Percentiles rank a stretch among this genome's conserved stretches.
Evolutionary conservation across 2,113 vertebrate species (phyloP).

Genomic region (Galbula dea): DNA sequence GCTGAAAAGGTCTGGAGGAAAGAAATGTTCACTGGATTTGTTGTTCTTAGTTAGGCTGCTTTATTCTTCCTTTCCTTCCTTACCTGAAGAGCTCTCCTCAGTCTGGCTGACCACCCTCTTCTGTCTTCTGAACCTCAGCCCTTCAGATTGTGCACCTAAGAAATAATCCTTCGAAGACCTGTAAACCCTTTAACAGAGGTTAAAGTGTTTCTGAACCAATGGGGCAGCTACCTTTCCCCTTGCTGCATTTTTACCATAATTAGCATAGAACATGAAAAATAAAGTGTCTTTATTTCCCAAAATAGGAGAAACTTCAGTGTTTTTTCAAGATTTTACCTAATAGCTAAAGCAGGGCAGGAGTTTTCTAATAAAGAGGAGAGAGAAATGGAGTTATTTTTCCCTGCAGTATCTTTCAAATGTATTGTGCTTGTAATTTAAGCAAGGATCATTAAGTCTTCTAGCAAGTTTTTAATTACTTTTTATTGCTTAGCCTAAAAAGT

Average conservation of each 20-base stretch:
- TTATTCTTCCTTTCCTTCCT: not conserved
- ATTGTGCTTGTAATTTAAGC: constrained; percentile 56
- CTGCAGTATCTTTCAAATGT: constrained; percentile 30
- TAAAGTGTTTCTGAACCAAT: not conserved
- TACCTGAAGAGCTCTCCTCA: not conserved
- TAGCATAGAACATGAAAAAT: not conserved
- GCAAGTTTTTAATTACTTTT: constrained; percentile 58
- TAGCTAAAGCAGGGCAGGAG: constrained; percentile 1
- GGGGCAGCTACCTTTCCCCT: not conserved
- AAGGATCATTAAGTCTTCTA: constrained; percentile 62
- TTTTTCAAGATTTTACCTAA: not conserved
- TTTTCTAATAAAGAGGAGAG: constrained; percentile 47
- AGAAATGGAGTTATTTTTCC: not conserved
- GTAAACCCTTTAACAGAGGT: not conserved
- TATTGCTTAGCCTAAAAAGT: constrained; percentile 50
- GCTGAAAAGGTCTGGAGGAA: not conserved
- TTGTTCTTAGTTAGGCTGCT: not conserved
- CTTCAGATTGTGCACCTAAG: not conserved
- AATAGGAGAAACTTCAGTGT: not conserved
- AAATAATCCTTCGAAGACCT: not conserved
- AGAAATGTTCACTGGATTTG: not conserved
- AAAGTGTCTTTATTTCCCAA: not conserved
- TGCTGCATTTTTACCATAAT: not conserved
- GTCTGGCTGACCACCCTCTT: not conserved
- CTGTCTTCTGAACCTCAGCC: not conserved